These are phyloP conservation scores for Megaustenia siamemsis DNA, from an alignment of 2,888 invertebrate genomes.

Conservation along the genomic window DNA sequence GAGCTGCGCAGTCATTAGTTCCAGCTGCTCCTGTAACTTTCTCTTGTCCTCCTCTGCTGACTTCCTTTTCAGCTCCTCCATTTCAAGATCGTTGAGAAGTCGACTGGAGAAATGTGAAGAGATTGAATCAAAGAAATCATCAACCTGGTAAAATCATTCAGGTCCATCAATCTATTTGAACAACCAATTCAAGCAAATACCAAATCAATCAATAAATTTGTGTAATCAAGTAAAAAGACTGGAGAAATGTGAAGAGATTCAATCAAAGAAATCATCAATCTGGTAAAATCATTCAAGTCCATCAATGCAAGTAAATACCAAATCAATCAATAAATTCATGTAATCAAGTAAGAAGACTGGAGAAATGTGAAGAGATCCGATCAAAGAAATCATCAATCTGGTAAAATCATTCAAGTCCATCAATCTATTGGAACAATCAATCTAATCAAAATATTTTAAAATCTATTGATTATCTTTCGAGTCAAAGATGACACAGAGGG, in stretches of 20 bases:
- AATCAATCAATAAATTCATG: too few relatives aligned
- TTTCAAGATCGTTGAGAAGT: constrained; percentile 65
- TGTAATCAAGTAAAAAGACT: too few relatives aligned
- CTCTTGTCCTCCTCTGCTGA: constrained; percentile 69
- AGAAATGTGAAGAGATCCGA: constrained; percentile 38
- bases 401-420: too few relatives aligned
- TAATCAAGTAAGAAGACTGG: constrained; percentile 67
- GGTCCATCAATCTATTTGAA: too few relatives aligned
- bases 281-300: not conserved
- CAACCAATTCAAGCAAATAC: too few relatives aligned
- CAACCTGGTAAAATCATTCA: not conserved
- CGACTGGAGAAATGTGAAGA: constrained; percentile 59
- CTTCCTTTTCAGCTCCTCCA: constrained; percentile 64
- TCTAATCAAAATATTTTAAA: too few relatives aligned
- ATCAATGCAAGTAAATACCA: too few relatives aligned
- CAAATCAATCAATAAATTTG: too few relatives aligned
- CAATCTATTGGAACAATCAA: too few relatives aligned
- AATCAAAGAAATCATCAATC: not conserved
- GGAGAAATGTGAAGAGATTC: constrained; percentile 39
- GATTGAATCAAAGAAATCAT: constrained; percentile 16
- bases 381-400: not conserved
- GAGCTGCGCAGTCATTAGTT: constrained; percentile 67
- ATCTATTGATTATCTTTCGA: too few relatives aligned
- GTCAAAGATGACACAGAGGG: too few relatives aligned
- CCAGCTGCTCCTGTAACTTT: constrained; percentile 68